Evolutionary conservation across 2,888 invertebrate genomes (phyloP).

Genomic region (Mantis religiosa): DNA sequence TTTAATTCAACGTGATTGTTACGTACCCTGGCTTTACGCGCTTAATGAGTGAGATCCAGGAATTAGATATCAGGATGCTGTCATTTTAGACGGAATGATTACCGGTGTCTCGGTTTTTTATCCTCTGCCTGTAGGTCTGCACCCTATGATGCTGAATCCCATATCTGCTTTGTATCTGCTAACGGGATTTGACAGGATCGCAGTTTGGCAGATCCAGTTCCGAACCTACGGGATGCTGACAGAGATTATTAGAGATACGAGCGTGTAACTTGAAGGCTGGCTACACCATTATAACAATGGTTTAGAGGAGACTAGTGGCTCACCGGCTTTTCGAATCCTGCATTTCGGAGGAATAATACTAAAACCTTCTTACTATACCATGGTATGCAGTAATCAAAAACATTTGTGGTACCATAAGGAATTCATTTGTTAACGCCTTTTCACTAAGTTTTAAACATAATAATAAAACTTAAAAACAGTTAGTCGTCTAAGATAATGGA

Average conservation of each 20-base stretch:
- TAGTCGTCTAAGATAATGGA: too few relatives aligned
- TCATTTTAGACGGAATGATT: neutral
- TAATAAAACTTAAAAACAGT: too few relatives aligned
- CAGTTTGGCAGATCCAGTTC: neutral
- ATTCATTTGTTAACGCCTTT: too few relatives aligned
- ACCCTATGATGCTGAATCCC: neutral
- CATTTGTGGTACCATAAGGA: too few relatives aligned
- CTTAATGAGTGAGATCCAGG: neutral
- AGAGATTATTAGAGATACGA: neutral
- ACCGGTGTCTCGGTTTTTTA: neutral
- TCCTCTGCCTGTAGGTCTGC: neutral
- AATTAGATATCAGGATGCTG: neutral
- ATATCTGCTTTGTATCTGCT: neutral
- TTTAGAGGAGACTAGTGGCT: too few relatives aligned
- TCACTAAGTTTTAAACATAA: too few relatives aligned
- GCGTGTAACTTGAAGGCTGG: too few relatives aligned
- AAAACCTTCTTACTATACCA: too few relatives aligned
- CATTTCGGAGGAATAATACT: too few relatives aligned
- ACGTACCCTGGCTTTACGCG: neutral
- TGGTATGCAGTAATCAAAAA: too few relatives aligned
- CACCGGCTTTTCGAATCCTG: too few relatives aligned
- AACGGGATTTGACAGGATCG: neutral
- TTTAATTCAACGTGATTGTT: neutral
- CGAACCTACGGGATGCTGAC: neutral
- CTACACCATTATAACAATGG: too few relatives aligned